Conservation (phyloP, 2,888 invertebrate genomes). For the Ypsolopha sequella region DNA sequence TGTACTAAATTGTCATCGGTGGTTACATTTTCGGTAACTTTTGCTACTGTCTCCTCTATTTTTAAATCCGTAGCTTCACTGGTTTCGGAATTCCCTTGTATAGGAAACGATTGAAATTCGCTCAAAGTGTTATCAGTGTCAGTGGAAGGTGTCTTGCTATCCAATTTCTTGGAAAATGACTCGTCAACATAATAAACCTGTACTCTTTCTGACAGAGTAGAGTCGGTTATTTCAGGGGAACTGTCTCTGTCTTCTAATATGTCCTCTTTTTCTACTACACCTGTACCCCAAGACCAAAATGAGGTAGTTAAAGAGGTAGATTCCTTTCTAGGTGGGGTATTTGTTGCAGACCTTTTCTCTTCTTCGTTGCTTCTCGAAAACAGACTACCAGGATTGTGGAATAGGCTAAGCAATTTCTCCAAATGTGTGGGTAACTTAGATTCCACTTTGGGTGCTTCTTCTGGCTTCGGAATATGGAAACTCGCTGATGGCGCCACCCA, state of each 20-base stretch:
- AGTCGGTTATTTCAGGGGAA: conserved; percentile 53
- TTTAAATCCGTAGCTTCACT: conserved; percentile 17
- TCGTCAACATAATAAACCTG: conserved; percentile 61
- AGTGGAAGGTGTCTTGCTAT: conserved; percentile 59
- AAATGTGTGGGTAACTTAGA: conserved; percentile 68
- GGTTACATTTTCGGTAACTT: conserved; percentile 47
- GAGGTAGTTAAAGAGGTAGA: conserved; percentile 46
- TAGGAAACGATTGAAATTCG: conserved; percentile 52
- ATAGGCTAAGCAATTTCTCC: conserved; percentile 75
- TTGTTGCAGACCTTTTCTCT: conserved; percentile 48
- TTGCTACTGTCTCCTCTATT: conserved; percentile 7
- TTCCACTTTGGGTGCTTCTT: conserved; percentile 35
- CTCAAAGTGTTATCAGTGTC: conserved; percentile 60
- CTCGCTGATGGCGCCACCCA: conserved; percentile 69
- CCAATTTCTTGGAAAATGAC: conserved; percentile 55
- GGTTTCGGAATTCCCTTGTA: conserved; percentile 24
- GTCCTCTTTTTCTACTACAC: conserved; percentile 30
- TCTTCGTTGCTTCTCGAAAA: conserved; percentile 65
- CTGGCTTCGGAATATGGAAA: conserved; percentile 45
- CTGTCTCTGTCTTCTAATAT: conserved; percentile 41
- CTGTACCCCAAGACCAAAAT: conserved; percentile 64
- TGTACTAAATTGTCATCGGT: conserved; percentile 66
- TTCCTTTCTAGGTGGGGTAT: conserved; percentile 57
- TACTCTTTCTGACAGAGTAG: conserved; percentile 56
- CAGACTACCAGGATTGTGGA: conserved; percentile 73